phyloP scores from a whole-genome alignment of 2,888 invertebrate genomes.

The Drosophila percnosoma region DNA sequence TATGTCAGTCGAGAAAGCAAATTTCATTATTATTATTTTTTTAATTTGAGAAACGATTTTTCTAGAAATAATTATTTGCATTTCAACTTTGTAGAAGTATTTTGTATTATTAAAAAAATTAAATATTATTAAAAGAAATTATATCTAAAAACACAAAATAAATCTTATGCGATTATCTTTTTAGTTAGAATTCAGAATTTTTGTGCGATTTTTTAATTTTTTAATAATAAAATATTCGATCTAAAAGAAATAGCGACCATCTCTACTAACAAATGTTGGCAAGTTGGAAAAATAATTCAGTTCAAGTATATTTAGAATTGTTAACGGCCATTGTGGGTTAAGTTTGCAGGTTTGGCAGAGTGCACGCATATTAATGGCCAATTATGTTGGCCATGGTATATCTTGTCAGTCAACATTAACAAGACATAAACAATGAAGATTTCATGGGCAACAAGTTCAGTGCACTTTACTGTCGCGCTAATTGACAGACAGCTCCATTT shows the following conservation, averaged over 20 bases:
- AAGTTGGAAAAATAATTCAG: not conserved
- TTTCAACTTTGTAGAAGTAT: not conserved
- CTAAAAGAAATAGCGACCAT: not conserved
- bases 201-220: not conserved
- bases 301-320: not conserved
- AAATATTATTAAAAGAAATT: no score
- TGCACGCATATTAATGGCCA: constrained; percentile 32
- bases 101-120: not conserved
- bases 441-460: constrained; percentile 66
- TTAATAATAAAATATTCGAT: not conserved
- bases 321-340: constrained; percentile 31
- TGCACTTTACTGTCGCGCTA: constrained; percentile 68
- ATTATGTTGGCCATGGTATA: constrained; percentile 50
- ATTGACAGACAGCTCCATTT: constrained; percentile 72
- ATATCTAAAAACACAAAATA: no score
- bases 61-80: not conserved
- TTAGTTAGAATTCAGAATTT: not conserved
- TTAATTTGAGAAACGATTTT: not conserved
- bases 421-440: constrained; percentile 56
- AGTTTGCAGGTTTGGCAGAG: constrained; percentile 15
- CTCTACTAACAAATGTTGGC: not conserved
- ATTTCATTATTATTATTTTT: not conserved
- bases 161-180: no score
- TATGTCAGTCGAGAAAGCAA: fast-evolving
- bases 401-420: constrained; percentile 36